Evolutionary conservation across 1,140 invertebrate species (phyloP), one percentile per base, ranked within the genome.

Genomic region (Drosophila simulans): DNA sequence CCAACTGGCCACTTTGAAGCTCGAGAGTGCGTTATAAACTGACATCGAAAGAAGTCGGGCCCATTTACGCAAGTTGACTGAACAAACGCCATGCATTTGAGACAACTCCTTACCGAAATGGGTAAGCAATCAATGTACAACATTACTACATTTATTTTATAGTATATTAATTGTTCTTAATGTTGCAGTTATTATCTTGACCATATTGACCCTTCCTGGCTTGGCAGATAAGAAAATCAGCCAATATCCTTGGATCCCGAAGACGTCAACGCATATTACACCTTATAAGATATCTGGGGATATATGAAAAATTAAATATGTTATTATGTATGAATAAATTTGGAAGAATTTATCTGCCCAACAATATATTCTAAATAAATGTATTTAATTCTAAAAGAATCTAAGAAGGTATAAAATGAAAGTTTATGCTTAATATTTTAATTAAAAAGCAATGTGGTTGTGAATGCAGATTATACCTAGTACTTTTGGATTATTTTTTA

Each of bases 261-360:
- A 8, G 20, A 8, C 45, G 31, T 31, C 31, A 13, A 49, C 46
- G 0, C 80, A 84, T 43, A 31, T 7, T 0, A 27, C 35, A 12
- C 57, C 66, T 7, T 80, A 35, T 22, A 84, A 51, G 40, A 60
- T 84, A 25, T 84, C 80, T 48, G 65, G 17, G 0, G 51, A 74
- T 46, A 83, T 52, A 49, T 54, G 45, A 65, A 27, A 13, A 45
- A 3, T 13, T 13, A 31, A 31, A 31, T 31, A 8, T 31, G 27
- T 10, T 31, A 31, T 31, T 8, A 31, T 31, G 8, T 8, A 31
- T 3, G 0, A 31, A 31, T 31, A 31, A 31, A 31, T 31, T 31
- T 31, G 7, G 8, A 31, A 8, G 8, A 31, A 1, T 31, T 31
- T 31, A 2, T 31, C 8, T 31, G 31, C 31, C 7, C 31, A 8